Conservation (phyloP, 2,113 vertebrate genomes). For the Oryzias melastigma region DNA sequence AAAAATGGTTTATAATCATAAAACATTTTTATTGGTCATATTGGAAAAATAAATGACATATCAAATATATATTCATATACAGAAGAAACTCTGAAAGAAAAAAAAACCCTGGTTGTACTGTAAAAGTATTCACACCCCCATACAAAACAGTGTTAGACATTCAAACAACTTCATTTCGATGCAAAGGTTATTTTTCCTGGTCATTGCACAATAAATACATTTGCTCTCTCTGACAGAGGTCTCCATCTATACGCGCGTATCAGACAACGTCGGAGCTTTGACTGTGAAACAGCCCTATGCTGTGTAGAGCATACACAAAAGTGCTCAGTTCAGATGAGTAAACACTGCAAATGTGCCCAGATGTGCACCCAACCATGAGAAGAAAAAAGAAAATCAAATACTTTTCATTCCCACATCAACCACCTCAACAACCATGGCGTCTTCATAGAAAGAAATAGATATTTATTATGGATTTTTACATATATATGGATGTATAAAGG, state of each 20-base stretch:
- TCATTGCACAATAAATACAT: constrained; percentile 1
- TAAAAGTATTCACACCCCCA: constrained; percentile 7
- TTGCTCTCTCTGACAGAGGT: neutral
- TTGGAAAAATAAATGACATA: constrained; percentile 45
- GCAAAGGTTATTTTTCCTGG: constrained; percentile 3
- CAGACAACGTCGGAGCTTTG: neutral
- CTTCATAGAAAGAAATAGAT: neutral
- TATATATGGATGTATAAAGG: neutral
- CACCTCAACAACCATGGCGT: neutral
- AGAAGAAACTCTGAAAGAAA: constrained; percentile 23
- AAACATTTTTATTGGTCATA: constrained; percentile 37
- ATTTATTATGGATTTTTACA: neutral
- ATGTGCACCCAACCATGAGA: constrained; percentile 3
- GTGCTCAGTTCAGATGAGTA: constrained; percentile 52
- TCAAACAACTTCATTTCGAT: constrained; percentile 6
- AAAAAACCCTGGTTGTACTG: constrained; percentile 25
- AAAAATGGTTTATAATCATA: neutral
- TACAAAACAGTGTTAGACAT: constrained; percentile 15
- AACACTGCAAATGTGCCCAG: constrained; percentile 28
- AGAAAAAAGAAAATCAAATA: neutral
- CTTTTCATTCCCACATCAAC: neutral
- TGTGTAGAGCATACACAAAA: constrained; percentile 9
- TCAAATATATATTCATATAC: constrained; percentile 36
- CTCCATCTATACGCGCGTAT: constrained; percentile 18
- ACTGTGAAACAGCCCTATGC: no score